A percentile compares a stretch with the other conserved stretches of the same genome.
Evolutionary conservation across 2,888 invertebrate species (phyloP).

Genomic region (Nymphalis c-album): DNA sequence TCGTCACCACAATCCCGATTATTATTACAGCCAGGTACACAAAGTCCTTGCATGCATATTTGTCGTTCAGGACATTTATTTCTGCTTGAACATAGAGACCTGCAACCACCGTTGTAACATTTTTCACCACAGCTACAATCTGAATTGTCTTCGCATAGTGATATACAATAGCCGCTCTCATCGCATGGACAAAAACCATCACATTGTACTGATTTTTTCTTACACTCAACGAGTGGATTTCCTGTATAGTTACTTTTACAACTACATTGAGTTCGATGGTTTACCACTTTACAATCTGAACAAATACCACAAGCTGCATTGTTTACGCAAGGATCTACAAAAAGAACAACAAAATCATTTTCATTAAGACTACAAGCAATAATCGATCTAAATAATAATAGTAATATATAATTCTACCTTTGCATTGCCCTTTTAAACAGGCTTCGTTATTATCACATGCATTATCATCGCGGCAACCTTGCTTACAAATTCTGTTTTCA

Average conservation of each 20-base stretch:
- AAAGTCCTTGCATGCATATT: constrained; percentile 86
- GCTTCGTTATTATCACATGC: constrained; percentile 88
- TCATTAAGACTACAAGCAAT: neutral
- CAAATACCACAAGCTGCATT: constrained; percentile 90
- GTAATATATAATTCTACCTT: constrained; percentile 72
- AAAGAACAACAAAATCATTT: constrained; percentile 23
- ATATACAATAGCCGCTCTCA: constrained; percentile 89
- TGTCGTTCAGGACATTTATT: constrained; percentile 89
- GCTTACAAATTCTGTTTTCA: constrained; percentile 91
- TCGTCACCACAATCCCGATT: constrained; percentile 90
- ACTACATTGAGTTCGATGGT: constrained; percentile 92
- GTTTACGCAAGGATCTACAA: constrained; percentile 88
- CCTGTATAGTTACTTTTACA: constrained; percentile 91
- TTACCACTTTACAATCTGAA: constrained; percentile 90
- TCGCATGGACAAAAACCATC: constrained; percentile 90
- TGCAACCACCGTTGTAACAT: constrained; percentile 87
- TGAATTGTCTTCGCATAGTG: constrained; percentile 83
- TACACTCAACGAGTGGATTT: constrained; percentile 90
- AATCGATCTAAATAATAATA: neutral
- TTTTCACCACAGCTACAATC: constrained; percentile 92
- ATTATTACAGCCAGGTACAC: constrained; percentile 89
- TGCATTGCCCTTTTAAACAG: constrained; percentile 91
- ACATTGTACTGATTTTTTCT: constrained; percentile 86
- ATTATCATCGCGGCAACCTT: constrained; percentile 92
- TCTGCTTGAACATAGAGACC: constrained; percentile 85